Evolutionary conservation across 2,888 invertebrate genomes (phyloP).

Genomic region (Toxonevra muliebris): DNA sequence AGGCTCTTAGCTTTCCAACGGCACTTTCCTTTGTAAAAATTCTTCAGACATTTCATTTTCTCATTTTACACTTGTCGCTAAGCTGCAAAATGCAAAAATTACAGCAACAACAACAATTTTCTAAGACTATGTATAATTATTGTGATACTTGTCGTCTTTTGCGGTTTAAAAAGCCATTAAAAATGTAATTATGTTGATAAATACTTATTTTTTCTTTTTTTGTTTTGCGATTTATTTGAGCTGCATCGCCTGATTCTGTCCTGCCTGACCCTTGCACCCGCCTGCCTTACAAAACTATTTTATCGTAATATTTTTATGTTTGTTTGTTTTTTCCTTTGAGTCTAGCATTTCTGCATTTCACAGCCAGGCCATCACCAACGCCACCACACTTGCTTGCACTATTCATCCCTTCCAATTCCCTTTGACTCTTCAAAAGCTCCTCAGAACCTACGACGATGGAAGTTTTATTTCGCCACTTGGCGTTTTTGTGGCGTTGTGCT

Average conservation of each 20-base stretch:
- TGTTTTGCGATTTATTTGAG: neutral
- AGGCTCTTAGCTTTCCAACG: too few relatives aligned
- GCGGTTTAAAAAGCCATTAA: conserved; percentile 61
- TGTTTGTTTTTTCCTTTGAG: too few relatives aligned
- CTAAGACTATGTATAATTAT: neutral
- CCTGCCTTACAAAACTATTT: neutral
- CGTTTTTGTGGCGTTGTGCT: neutral
- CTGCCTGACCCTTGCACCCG: neutral
- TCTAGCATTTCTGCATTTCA: too few relatives aligned
- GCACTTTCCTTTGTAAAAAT: too few relatives aligned
- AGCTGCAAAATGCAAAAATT: conserved; percentile 29
- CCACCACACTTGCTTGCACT: conserved; percentile 19
- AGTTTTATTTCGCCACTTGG: conserved; percentile 32
- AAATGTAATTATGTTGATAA: conserved; percentile 62
- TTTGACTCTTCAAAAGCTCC: neutral
- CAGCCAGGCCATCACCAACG: too few relatives aligned
- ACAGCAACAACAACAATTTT: neutral
- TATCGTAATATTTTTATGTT: too few relatives aligned
- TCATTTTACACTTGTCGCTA: conserved; percentile 29
- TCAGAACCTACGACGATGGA: conserved; percentile 8
- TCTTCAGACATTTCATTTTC: conserved; percentile 5
- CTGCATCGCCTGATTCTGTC: neutral
- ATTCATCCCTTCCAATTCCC: conserved; percentile 16
- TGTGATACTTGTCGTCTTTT: conserved; percentile 39
- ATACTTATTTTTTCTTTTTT: conserved; percentile 47